These are phyloP conservation scores for Serinus canaria DNA, from an alignment of 2,113 vertebrate species.

Conservation along the genomic window DNA sequence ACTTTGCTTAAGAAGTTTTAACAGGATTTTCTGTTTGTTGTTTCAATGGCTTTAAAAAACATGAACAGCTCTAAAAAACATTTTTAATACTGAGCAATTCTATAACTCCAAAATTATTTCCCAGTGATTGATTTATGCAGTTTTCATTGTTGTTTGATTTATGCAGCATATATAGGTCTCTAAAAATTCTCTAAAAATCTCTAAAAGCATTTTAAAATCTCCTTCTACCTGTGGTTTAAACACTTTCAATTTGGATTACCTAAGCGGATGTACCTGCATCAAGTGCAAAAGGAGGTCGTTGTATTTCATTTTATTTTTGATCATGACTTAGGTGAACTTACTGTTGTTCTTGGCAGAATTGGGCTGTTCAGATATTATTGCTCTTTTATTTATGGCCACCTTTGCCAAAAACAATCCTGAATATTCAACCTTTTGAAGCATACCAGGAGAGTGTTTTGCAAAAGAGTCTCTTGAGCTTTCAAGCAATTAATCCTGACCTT, in stretches of 20 bases:
- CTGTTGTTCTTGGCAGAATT: neutral
- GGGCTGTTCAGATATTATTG: neutral
- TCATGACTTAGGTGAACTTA: neutral
- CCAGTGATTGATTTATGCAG: neutral
- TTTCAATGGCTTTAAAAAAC: constrained; percentile 11
- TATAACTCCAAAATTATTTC: neutral
- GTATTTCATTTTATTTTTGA: neutral
- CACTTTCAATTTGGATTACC: neutral
- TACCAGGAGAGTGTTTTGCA: neutral
- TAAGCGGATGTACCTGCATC: neutral
- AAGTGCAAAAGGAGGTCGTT: neutral
- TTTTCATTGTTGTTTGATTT: neutral
- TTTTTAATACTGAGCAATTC: neutral
- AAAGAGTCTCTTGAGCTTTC: neutral
- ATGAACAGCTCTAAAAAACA: rapidly evolving
- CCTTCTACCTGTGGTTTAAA: neutral
- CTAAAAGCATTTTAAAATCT: neutral
- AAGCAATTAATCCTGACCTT: neutral
- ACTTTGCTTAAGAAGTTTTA: neutral
- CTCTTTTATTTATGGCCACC: neutral
- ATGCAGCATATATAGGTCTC: neutral
- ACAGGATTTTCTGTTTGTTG: neutral
- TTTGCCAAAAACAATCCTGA: neutral
- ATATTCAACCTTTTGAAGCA: neutral
- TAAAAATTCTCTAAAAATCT: neutral